Base-by-base conservation (phyloP, 2,888 invertebrate genomes). In the Acleris literana region DNA sequence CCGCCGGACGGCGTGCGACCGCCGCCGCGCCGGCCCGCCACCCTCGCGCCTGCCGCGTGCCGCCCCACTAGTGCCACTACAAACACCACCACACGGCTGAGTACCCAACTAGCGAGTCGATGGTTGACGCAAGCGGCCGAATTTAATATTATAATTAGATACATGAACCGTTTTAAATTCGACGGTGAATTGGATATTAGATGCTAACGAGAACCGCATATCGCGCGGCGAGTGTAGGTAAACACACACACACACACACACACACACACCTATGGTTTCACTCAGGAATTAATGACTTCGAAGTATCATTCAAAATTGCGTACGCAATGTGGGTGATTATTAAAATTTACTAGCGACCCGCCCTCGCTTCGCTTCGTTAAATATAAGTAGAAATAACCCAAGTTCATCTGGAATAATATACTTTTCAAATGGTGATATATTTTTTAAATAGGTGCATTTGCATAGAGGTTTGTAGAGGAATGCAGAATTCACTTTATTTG, bases 201-300 rank as follows among this genome's bases (percentile, higher is more conserved):
- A 54, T 54, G 53, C 17, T 54, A 33, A 54, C 22, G 7, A 54
- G 53, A 51, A 25, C 22, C 5, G 22, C 52, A 25, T 13, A 52
- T 5, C n/a, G 5, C n/a, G 16, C n/a, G 16, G 44, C 22, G 22
- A 25, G 52, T 25, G 52, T 7, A 25, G 3, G 5, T 44, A n/a
- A 1, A 13, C 3, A n/a, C 1, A 13, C 44, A n/a, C 13, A 11
- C 11, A 13, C 16, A 43, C 16, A 43, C 43, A 16, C 4, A 16
- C 16, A 16, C 16, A 43, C 16, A 13, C 43, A 16, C 44, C n/a
- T 5, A 1, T 11, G n/a, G 5, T 16, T 13, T 44, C 16, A n/a
- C 16, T 44, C n/a, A n/a, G 33, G 9, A 9, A n/a, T 44, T 44
- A 11, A n/a, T 44, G 5, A 44, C 44, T n/a, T 44, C 44, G n/a